Percentiles rank a stretch among this genome's conserved stretches.
Evolutionary conservation across 1,140 invertebrate genomes (phyloP).

Genomic region (Stenopsyche tienmushanensis): DNA sequence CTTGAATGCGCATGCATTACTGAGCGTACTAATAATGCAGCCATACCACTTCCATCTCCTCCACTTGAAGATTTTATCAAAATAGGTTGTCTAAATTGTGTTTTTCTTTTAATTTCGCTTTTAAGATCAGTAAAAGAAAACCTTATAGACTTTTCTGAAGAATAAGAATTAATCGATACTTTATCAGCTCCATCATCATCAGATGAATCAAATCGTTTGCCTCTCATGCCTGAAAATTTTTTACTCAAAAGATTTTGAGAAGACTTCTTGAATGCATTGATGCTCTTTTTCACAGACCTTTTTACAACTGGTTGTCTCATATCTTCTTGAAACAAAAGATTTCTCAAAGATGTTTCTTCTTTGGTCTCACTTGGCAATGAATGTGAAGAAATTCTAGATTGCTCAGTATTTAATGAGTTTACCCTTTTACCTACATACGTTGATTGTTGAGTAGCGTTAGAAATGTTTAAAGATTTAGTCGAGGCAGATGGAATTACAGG

Average conservation of each 20-base stretch:
- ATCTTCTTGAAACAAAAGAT: slow-evolving; percentile 59
- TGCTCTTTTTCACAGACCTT: slow-evolving; percentile 54
- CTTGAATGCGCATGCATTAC: slow-evolving; percentile 62
- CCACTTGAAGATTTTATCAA: slow-evolving; percentile 59
- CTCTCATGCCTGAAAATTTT: slow-evolving; percentile 48
- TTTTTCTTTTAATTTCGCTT: slow-evolving; percentile 52
- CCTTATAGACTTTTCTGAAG: slow-evolving; percentile 49
- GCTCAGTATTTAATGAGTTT: background rate
- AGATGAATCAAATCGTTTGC: slow-evolving; percentile 2
- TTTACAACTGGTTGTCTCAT: slow-evolving; percentile 53
- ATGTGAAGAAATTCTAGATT: too few relatives aligned
- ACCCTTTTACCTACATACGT: too few relatives aligned
- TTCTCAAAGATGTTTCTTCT: background rate
- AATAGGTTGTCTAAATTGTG: slow-evolving; percentile 52
- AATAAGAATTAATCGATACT: slow-evolving; percentile 50
- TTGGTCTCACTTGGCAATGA: too few relatives aligned
- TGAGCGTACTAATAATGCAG: slow-evolving; percentile 63
- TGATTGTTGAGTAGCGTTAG: background rate
- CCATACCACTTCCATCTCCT: slow-evolving; percentile 62
- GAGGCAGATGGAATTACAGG: background rate
- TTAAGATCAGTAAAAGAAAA: slow-evolving; percentile 47
- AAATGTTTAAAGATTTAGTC: background rate
- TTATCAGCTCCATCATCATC: slow-evolving; percentile 49
- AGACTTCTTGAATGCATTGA: slow-evolving; percentile 58
- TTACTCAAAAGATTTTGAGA: slow-evolving; percentile 57